A percentile compares a stretch with the other conserved stretches of the same genome.
phyloP scores from a whole-genome alignment of 2,888 invertebrate species.

The Acleris cristana region DNA sequence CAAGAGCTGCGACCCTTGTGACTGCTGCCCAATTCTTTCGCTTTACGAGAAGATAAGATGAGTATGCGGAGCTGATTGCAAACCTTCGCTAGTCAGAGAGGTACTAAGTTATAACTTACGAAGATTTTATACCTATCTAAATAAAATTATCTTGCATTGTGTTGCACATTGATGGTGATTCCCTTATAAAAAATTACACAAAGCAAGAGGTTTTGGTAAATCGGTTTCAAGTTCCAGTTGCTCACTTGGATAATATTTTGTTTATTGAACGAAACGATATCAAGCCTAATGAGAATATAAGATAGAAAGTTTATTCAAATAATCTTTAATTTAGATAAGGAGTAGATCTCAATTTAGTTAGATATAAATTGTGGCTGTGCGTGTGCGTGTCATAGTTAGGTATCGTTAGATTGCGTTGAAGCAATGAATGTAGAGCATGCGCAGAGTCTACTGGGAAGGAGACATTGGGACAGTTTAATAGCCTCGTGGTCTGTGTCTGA shows the following conservation, averaged over 20 bases:
- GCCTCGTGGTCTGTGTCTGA: constrained; percentile 11
- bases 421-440: constrained; percentile 24
- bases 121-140: too few relatives aligned
- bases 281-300: constrained; percentile 17
- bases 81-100: too few relatives aligned
- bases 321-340: constrained; percentile 1
- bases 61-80: too few relatives aligned
- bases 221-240: neutral
- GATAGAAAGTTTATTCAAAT: neutral
- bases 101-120: too few relatives aligned
- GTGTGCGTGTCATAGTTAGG: constrained; percentile 19
- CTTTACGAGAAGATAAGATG: too few relatives aligned
- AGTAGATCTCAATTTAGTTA: constrained; percentile 12
- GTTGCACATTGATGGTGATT: too few relatives aligned
- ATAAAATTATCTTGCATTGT: too few relatives aligned
- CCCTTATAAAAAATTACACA: too few relatives aligned
- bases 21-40: too few relatives aligned
- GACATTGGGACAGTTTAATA: constrained; percentile 18
- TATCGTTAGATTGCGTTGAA: constrained; percentile 20
- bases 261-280: constrained; percentile 4
- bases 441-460: constrained; percentile 17
- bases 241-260: too few relatives aligned
- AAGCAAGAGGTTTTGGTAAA: neutral
- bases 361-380: constrained; percentile 12
- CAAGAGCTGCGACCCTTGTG: too few relatives aligned